These are phyloP conservation scores for Subacronicta megacephala DNA, from an alignment of 2,888 invertebrate species.

Conservation along the genomic window DNA sequence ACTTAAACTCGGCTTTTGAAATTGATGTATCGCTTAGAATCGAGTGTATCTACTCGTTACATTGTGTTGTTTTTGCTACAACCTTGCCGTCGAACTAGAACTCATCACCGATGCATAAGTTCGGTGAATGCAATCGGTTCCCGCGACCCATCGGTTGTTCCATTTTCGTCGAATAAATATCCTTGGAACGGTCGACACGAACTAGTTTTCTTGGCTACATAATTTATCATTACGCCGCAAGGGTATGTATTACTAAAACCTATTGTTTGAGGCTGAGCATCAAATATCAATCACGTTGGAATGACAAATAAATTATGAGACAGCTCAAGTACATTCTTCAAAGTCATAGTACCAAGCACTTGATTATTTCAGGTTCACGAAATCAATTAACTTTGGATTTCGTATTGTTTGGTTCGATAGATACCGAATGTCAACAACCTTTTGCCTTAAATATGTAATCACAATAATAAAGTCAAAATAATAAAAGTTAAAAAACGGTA, in stretches of 20 bases:
- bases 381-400: constrained; percentile 45
- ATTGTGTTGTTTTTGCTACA: constrained; percentile 22
- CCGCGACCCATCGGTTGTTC: constrained; percentile 64
- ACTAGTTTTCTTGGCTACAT: constrained; percentile 48
- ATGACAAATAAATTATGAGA: constrained; percentile 50
- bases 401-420: constrained; percentile 15
- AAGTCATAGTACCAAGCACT: constrained; percentile 27
- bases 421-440: constrained; percentile 1
- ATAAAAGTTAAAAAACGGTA: no score
- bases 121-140: constrained; percentile 67
- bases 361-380: constrained; percentile 31
- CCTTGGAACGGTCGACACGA: constrained; percentile 53
- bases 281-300: constrained; percentile 39
- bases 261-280: constrained; percentile 44
- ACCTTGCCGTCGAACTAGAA: constrained; percentile 30
- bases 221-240: constrained; percentile 45
- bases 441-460: constrained; percentile 3
- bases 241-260: constrained; percentile 28
- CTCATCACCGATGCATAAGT: constrained; percentile 72
- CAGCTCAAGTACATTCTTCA: constrained; percentile 31
- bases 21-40: background rate
- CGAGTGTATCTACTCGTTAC: constrained; percentile 1
- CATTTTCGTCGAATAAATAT: constrained; percentile 59
- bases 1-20: no score
- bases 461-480: no score